phyloP scores from a whole-genome alignment of 2,797 vertebrate species.

The Protosalanx chinensis region DNA sequence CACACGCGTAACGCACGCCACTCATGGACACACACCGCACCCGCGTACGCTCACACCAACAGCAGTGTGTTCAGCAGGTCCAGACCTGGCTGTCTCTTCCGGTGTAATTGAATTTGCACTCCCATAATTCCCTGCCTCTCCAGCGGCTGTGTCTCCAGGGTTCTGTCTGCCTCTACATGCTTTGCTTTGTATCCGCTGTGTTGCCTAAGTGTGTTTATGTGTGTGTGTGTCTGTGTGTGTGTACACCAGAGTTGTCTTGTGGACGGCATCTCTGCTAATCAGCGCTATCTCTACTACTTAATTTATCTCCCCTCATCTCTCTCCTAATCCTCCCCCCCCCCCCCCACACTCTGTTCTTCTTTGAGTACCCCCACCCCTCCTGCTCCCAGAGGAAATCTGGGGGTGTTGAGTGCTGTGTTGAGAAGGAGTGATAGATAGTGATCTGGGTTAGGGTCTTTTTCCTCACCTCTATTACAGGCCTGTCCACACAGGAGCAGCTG shows the following conservation, averaged over 20 bases:
- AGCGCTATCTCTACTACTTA: slow-evolving; percentile 20
- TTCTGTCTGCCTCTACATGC: slow-evolving; percentile 49
- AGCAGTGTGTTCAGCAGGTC: slow-evolving; percentile 72
- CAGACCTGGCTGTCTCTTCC: slow-evolving; percentile 77
- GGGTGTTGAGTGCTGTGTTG: slow-evolving; percentile 48
- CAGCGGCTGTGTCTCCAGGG: slow-evolving; percentile 69
- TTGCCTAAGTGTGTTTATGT: neutral
- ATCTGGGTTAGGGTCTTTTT: slow-evolving; percentile 60
- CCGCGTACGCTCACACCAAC: neutral
- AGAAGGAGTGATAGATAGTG: slow-evolving; percentile 56
- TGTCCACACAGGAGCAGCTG: slow-evolving; percentile 51
- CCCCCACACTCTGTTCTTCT: neutral
- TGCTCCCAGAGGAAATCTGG: slow-evolving; percentile 29
- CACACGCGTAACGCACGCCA: neutral
- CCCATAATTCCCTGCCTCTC: slow-evolving; percentile 75
- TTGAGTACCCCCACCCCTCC: neutral
- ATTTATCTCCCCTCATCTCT: neutral
- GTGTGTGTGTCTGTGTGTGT: neutral
- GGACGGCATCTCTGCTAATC: slow-evolving; percentile 1
- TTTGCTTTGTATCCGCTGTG: slow-evolving; percentile 1
- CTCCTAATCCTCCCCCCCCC: neutral
- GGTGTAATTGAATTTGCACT: slow-evolving; percentile 81
- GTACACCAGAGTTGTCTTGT: neutral
- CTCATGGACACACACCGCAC: slow-evolving; percentile 1
- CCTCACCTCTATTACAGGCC: slow-evolving; percentile 59